Base-by-base conservation (phyloP, 2,888 invertebrate species). In the Tricholauxania praeusta region DNA sequence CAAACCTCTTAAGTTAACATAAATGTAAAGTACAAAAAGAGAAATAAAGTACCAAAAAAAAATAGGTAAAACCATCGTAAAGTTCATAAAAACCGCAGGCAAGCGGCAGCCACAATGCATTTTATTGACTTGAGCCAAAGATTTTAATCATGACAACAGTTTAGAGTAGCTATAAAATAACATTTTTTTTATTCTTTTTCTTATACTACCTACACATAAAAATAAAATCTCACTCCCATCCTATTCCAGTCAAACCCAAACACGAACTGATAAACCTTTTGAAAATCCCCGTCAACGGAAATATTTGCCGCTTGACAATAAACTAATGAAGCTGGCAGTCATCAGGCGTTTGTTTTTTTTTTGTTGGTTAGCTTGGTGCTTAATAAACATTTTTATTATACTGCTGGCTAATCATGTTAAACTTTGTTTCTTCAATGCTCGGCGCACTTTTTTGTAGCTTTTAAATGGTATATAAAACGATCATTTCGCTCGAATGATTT, bases 401-500 rank as follows among this genome's bases (percentile, higher is more conserved):
- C 39, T 10, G 39, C 39, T 39, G 15, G 66, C 66, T 52, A 52
- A 51, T 66, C 66, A 66, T 52, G 52, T 28, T 15, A 22, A 15
- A 12, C 39, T 66, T 53, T 64, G 17, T 62, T 62, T 32, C 32
- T 62, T 53, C 12, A 39, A 39, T 39, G 8, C 39, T 39, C 10
- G 39, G 39, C 10, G 39, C 39, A 39, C 39, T 39, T 39, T 39
- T 57, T 57, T 28, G 28, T 57, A 28, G 57, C 12, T 17, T 62
- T 47, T 12, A 62, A 62, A 62, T 62, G 47, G 53, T 14, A 28
- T 53, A 66, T 66, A 66, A 66, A 66, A 52, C 53, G 66, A 51
- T 66, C 52, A 66, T 66, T 66, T 66, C 66, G 66, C 66, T 53
- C 52, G 52, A 66, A 66, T 66, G 32, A 10, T 15, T 52, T 64